phyloP scores from a whole-genome alignment of 2,113 vertebrate species.

The Albula goreensis region DNA sequence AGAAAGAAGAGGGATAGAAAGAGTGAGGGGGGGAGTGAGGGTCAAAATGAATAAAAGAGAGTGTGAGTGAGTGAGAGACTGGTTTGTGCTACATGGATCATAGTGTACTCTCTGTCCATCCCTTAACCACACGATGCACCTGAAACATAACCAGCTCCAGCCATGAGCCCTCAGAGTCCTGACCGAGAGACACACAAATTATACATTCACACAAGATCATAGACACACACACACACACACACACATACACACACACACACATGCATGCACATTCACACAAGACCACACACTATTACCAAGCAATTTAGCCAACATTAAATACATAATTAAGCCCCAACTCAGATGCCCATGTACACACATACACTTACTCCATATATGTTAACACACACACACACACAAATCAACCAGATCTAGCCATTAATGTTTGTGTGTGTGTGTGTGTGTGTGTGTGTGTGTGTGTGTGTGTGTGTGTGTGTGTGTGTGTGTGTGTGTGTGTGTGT shows the following conservation, averaged over 20 bases:
- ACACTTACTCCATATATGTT: background rate
- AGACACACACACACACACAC: background rate
- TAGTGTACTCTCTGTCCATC: background rate
- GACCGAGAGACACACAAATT: no score
- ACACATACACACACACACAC: background rate
- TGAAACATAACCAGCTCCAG: background rate
- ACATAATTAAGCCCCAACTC: no score
- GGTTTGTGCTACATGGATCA: background rate
- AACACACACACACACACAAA: background rate
- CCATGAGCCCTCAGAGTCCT: background rate
- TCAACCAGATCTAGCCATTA: no score
- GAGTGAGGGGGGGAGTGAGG: background rate
- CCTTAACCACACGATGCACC: background rate
- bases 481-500: no score
- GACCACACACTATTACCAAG: background rate
- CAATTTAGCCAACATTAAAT: no score
- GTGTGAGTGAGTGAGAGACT: background rate
- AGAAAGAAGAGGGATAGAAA: background rate
- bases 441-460: no score
- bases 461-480: no score
- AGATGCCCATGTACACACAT: background rate
- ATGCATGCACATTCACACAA: background rate
- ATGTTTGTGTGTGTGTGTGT: no score
- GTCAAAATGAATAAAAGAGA: background rate
- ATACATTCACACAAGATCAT: background rate